Conservation (phyloP, 2,797 vertebrate genomes). For the Lophius americanus region DNA sequence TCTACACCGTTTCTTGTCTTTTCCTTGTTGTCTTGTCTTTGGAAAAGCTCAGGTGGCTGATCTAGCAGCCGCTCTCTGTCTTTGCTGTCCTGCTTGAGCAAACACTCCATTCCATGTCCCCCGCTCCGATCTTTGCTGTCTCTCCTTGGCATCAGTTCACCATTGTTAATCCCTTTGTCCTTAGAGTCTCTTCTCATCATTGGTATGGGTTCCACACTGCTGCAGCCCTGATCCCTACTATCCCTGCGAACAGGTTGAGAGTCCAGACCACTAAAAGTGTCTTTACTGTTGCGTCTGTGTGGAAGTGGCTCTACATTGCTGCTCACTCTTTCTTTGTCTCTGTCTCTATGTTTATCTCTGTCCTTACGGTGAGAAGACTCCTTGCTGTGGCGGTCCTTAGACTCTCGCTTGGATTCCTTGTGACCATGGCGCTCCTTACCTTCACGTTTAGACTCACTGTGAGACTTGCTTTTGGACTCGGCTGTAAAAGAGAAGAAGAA, state of each 20-base stretch:
- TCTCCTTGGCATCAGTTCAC: constrained; percentile 68
- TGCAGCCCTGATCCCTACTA: constrained; percentile 77
- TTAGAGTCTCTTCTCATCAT: constrained; percentile 78
- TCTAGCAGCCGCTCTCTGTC: constrained; percentile 72
- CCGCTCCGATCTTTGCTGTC: constrained; percentile 72
- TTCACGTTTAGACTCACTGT: constrained; percentile 79
- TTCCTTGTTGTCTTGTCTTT: constrained; percentile 74
- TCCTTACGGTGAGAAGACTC: constrained; percentile 78
- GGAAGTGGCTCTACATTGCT: constrained; percentile 84
- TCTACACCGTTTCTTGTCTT: constrained; percentile 69
- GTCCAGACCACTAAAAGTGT: constrained; percentile 65
- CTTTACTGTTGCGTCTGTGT: constrained; percentile 77
- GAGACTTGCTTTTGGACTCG: constrained; percentile 78
- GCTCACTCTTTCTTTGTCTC: constrained; percentile 82
- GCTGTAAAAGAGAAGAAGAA: constrained; percentile 76
- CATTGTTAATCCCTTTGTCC: constrained; percentile 73
- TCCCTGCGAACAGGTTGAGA: constrained; percentile 62
- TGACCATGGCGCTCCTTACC: constrained; percentile 80
- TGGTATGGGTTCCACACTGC: constrained; percentile 84
- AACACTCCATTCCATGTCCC: constrained; percentile 65
- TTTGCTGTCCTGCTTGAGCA: constrained; percentile 89
- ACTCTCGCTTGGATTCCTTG: constrained; percentile 82
- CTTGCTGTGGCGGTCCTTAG: constrained; percentile 81
- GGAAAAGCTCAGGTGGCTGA: constrained; percentile 68
- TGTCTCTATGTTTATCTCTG: constrained; percentile 80